Evolutionary conservation across 2,797 vertebrate species (phyloP).

Genomic region (Hydrophis major): DNA sequence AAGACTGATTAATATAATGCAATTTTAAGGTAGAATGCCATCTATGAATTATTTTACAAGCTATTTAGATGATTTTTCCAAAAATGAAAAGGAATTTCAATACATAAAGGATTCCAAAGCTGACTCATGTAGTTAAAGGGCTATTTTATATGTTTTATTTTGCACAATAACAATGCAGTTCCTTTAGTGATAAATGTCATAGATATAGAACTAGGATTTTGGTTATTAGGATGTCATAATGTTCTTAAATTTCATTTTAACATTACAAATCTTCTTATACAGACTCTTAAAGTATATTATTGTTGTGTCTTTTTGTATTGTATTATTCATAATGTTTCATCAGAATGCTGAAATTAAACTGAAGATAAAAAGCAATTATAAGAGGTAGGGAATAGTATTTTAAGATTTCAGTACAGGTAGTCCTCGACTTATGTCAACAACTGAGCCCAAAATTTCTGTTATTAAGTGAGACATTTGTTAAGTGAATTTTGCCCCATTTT

Average conservation of each 20-base stretch:
- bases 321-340: background rate
- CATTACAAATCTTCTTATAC: background rate
- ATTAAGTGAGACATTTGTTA: too few relatives aligned
- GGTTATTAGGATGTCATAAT: background rate
- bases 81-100: background rate
- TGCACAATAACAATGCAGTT: background rate
- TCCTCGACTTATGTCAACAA: too few relatives aligned
- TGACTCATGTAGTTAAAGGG: background rate
- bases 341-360: background rate
- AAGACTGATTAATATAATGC: background rate
- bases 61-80: background rate
- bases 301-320: background rate
- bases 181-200: background rate
- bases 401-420: background rate
- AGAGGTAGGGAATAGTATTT: background rate
- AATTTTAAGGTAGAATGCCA: background rate
- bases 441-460: too few relatives aligned
- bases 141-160: background rate
- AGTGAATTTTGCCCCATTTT: too few relatives aligned
- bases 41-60: background rate
- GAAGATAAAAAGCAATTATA: background rate
- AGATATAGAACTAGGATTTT: background rate
- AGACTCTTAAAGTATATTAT: background rate
- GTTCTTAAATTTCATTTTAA: background rate
- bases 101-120: background rate